Percentiles rank a stretch among this genome's conserved stretches.
phyloP scores from a whole-genome alignment of 2,888 invertebrate species.

The Atrina japonica region DNA sequence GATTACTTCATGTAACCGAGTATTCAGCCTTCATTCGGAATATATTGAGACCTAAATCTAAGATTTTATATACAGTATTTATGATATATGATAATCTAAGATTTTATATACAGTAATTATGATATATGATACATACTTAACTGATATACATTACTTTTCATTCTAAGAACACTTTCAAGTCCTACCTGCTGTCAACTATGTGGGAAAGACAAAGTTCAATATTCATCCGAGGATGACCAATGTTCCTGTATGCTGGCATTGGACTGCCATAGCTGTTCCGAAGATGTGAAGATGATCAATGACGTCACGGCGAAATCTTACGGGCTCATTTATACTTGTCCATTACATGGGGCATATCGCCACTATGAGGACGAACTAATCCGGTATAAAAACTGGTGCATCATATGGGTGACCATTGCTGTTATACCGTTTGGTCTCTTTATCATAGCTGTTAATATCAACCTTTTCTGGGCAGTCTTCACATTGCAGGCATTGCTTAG shows the following conservation, averaged over 20 bases:
- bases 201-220: slow-evolving; percentile 43
- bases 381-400: slow-evolving; percentile 75
- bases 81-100: too few species aligned
- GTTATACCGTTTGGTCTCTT: slow-evolving; percentile 71
- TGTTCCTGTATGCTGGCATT: slow-evolving; percentile 47
- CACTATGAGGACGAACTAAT: slow-evolving; percentile 67
- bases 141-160: too few species aligned
- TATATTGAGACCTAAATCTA: too few species aligned
- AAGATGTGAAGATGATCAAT: slow-evolving; percentile 41
- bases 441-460: slow-evolving; percentile 61
- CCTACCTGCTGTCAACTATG: slow-evolving; percentile 49
- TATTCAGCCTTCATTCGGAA: too few species aligned
- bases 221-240: not conserved
- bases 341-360: slow-evolving; percentile 58
- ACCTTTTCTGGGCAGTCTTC: slow-evolving; percentile 72
- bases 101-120: too few species aligned
- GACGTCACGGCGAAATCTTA: slow-evolving; percentile 10
- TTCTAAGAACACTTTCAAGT: slow-evolving; percentile 38
- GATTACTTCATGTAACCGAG: too few species aligned
- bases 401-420: slow-evolving; percentile 71
- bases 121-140: too few species aligned
- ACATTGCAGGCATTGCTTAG: slow-evolving; percentile 67
- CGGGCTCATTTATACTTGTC: slow-evolving; percentile 52
- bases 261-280: slow-evolving; percentile 49
- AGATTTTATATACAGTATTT: too few species aligned